These are phyloP conservation scores for Molothrus ater DNA, from an alignment of 2,797 vertebrate species.

Conservation along the genomic window DNA sequence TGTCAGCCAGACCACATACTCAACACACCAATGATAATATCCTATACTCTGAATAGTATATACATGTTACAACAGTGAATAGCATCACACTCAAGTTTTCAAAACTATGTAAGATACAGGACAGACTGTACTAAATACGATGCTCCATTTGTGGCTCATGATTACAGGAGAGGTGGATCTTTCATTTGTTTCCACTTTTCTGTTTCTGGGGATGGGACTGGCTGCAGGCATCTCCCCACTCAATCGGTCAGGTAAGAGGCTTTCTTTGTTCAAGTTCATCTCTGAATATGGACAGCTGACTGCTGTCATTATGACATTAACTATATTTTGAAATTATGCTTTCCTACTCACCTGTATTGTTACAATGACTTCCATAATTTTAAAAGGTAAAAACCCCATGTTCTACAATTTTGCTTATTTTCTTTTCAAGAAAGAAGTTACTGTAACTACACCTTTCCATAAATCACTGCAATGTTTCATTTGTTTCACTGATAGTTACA, in stretches of 20 bases:
- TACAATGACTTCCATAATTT: not conserved
- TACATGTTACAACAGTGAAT: not conserved
- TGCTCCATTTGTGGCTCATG: not conserved
- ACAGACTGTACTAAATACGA: not conserved
- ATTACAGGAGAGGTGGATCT: constrained; percentile 67
- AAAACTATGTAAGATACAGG: not conserved
- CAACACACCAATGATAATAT: not conserved
- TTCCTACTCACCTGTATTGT: not conserved
- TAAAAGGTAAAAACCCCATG: not conserved
- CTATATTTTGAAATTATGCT: not conserved
- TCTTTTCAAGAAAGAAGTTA: not conserved
- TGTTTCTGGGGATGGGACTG: constrained; percentile 72
- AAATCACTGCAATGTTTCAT: not conserved
- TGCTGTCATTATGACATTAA: constrained; percentile 10
- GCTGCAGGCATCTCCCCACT: constrained; percentile 80
- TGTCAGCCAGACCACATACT: not conserved
- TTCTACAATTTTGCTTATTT: not conserved
- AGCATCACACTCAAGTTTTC: not conserved
- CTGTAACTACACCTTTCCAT: not conserved
- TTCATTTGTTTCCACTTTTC: constrained; percentile 73
- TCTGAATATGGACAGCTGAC: constrained; percentile 85
- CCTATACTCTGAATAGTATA: not conserved
- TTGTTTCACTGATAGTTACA: not conserved
- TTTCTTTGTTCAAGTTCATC: constrained; percentile 84
- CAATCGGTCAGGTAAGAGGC: constrained; percentile 81